Conservation (phyloP, 2,888 invertebrate genomes). For the Drosophila kokeensis region DNA sequence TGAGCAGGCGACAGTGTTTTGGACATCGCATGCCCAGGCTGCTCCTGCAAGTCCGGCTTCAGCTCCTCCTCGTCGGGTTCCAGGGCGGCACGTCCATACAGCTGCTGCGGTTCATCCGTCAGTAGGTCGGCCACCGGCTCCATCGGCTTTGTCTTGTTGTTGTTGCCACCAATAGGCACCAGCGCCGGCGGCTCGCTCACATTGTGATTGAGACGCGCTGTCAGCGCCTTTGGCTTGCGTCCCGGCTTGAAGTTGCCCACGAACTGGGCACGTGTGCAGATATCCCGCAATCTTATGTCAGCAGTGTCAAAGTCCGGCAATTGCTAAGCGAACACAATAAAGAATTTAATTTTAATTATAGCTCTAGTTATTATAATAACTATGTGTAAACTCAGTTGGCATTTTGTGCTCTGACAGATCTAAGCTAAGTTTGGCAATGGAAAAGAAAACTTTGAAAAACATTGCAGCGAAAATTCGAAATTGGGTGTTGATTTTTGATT, state of each 20-base stretch:
- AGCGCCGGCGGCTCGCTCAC: slow-evolving; percentile 72
- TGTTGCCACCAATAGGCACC: slow-evolving; percentile 66
- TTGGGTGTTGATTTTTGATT: background rate
- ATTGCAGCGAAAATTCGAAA: background rate
- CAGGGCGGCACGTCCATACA: slow-evolving; percentile 59
- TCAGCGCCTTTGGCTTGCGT: slow-evolving; percentile 78
- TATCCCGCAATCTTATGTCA: slow-evolving; percentile 90
- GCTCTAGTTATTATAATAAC: background rate
- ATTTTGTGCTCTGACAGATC: background rate
- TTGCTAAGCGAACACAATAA: slow-evolving; percentile 85
- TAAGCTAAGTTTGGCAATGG: too few relatives aligned
- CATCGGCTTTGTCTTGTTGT: slow-evolving; percentile 16
- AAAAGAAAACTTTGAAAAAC: background rate
- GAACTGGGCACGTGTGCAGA: slow-evolving; percentile 84
- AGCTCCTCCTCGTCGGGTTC: slow-evolving; percentile 43
- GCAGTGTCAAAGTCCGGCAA: slow-evolving; percentile 91
- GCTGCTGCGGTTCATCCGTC: slow-evolving; percentile 66
- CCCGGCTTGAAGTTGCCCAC: slow-evolving; percentile 83
- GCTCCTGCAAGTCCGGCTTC: slow-evolving; percentile 43
- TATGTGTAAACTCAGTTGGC: background rate
- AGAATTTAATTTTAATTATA: background rate
- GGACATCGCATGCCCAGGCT: slow-evolving; percentile 32
- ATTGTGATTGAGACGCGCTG: slow-evolving; percentile 61
- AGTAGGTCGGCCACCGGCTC: slow-evolving; percentile 41
- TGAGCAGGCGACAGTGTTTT: slow-evolving; percentile 26